Evolutionary conservation across 2,797 vertebrate genomes (phyloP).

Genomic region (Sebastes jordani): DNA sequence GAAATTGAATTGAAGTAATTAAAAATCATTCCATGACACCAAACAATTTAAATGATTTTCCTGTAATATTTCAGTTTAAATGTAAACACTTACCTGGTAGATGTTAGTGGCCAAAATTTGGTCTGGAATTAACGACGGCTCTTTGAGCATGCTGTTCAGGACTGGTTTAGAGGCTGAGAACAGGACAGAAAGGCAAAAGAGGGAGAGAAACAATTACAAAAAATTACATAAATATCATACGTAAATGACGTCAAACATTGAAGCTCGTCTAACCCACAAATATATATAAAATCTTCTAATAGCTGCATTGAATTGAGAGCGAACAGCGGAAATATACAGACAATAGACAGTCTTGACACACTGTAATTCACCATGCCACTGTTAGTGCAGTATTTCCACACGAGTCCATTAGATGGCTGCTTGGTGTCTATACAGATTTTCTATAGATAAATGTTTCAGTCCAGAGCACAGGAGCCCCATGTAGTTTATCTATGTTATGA

Average conservation of each 20-base stretch:
- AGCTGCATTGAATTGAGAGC: constrained; percentile 11
- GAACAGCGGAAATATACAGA: constrained; percentile 35
- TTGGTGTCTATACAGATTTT: constrained; percentile 73
- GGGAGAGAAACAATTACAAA: not conserved
- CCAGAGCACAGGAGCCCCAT: constrained; percentile 71
- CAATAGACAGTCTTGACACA: constrained; percentile 54
- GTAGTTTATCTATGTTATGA: constrained; percentile 83
- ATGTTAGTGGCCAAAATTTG: constrained; percentile 91
- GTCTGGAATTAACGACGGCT: constrained; percentile 94
- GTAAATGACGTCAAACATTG: not conserved
- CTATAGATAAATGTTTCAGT: constrained; percentile 82
- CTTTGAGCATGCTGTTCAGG: constrained; percentile 94
- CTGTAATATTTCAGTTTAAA: not conserved
- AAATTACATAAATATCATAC: not conserved
- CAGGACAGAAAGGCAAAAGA: constrained; percentile 19
- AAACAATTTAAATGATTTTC: not conserved
- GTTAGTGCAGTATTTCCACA: constrained; percentile 60
- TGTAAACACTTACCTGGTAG: constrained; percentile 88
- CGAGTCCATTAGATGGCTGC: constrained; percentile 69
- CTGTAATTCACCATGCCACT: constrained; percentile 50
- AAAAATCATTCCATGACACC: not conserved
- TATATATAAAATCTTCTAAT: not conserved
- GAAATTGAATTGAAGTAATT: not conserved
- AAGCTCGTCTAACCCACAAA: not conserved
- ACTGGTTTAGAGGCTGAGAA: constrained; percentile 89